phyloP scores from a whole-genome alignment of 1,140 invertebrate genomes.

The Theocolax elegans region DNA sequence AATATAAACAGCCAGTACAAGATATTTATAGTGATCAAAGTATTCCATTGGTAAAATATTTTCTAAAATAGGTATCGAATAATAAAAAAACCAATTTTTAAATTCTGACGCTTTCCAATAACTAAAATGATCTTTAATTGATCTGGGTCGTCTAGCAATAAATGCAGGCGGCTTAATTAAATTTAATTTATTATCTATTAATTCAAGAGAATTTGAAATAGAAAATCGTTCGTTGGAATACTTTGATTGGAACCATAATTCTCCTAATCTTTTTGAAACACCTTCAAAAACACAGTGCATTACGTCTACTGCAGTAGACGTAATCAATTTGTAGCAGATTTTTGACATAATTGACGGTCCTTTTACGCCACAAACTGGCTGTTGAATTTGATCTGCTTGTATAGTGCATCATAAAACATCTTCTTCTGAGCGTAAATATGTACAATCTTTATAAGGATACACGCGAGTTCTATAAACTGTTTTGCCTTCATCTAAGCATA shows the following conservation, averaged over 20 bases:
- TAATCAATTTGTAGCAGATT: slow-evolving; percentile 14
- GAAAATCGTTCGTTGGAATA: slow-evolving; percentile 24
- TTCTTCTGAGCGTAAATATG: too few relatives aligned
- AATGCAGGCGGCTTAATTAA: slow-evolving; percentile 40
- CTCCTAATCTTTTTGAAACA: slow-evolving; percentile 33
- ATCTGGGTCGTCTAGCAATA: slow-evolving; percentile 27
- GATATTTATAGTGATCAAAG: slow-evolving; percentile 29
- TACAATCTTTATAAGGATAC: too few relatives aligned
- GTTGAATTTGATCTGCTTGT: too few relatives aligned
- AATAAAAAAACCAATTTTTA: slow-evolving; percentile 41
- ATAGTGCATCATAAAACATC: too few relatives aligned
- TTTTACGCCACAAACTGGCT: slow-evolving; percentile 23
- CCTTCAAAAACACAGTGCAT: slow-evolving; percentile 38
- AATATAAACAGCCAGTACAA: slow-evolving; percentile 26
- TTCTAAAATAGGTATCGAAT: slow-evolving; percentile 33
- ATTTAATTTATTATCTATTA: too few relatives aligned
- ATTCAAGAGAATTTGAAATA: slow-evolving; percentile 4
- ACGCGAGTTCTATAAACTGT: too few relatives aligned
- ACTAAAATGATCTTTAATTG: slow-evolving; percentile 25
- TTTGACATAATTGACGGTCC: neutral
- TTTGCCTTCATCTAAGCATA: too few relatives aligned
- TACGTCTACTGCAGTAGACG: slow-evolving; percentile 4
- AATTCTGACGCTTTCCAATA: slow-evolving; percentile 42
- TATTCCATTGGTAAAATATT: slow-evolving; percentile 21
- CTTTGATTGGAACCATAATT: slow-evolving; percentile 39